These are phyloP conservation scores for Channa striata DNA, from an alignment of 2,797 vertebrate genomes.

Conservation along the genomic window DNA sequence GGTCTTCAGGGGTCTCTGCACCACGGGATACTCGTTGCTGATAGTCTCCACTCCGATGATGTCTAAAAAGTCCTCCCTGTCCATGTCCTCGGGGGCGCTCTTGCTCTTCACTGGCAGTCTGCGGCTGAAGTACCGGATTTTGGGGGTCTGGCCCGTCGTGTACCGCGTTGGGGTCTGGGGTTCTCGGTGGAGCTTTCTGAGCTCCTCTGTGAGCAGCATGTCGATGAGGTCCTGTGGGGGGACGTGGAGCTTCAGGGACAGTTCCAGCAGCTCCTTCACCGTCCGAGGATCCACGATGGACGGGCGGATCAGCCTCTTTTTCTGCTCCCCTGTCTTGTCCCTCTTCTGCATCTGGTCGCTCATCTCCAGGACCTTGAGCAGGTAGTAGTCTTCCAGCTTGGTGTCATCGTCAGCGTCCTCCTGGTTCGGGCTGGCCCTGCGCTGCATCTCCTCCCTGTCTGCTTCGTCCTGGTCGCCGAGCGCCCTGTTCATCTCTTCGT, in stretches of 20 bases:
- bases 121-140: constrained; percentile 86
- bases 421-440: constrained; percentile 78
- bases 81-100: constrained; percentile 89
- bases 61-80: constrained; percentile 93
- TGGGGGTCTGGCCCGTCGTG: constrained; percentile 84
- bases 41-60: constrained; percentile 91
- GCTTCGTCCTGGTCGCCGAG: constrained; percentile 80
- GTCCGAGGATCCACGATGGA: constrained; percentile 90
- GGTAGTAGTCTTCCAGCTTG: constrained; percentile 91
- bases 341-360: constrained; percentile 83
- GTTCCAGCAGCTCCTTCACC: constrained; percentile 92
- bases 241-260: constrained; percentile 96
- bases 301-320: constrained; percentile 84
- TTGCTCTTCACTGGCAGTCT: constrained; percentile 82
- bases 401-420: constrained; percentile 90
- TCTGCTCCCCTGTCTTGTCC: constrained; percentile 81
- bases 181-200: constrained; percentile 89
- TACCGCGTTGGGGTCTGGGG: constrained; percentile 80
- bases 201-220: constrained; percentile 92
- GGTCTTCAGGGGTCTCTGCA: constrained; percentile 88
- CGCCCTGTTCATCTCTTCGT: constrained; percentile 89
- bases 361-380: constrained; percentile 90
- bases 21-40: constrained; percentile 88
- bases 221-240: constrained; percentile 97
- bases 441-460: constrained; percentile 85